Conservation (phyloP, 2,888 invertebrate species). For the Fabriciana adippe region DNA sequence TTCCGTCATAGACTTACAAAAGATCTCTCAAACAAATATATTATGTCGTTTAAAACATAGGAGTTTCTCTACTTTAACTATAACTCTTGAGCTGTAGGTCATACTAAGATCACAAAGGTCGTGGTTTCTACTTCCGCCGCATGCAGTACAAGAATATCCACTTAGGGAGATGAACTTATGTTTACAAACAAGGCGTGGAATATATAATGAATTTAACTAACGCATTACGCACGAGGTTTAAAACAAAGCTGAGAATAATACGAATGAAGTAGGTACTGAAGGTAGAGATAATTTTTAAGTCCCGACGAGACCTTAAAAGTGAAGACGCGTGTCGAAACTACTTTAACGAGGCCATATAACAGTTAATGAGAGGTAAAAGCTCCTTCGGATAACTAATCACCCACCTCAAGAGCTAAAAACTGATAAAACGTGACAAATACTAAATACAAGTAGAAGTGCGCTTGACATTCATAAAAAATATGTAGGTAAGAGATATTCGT, state of each 20-base stretch:
- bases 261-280: neutral
- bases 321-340: conserved; percentile 59
- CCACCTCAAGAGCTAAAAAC: conserved; percentile 45
- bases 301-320: conserved; percentile 38
- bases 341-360: conserved; percentile 68
- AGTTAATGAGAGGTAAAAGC: conserved; percentile 76
- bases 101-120: conserved; percentile 31
- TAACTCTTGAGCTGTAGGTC: conserved; percentile 26
- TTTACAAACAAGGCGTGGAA: conserved; percentile 20
- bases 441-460: conserved; percentile 38
- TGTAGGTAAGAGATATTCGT: conserved; percentile 30
- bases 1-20: neutral
- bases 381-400: conserved; percentile 62
- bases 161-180: conserved; percentile 24
- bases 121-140: conserved; percentile 32
- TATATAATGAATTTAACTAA: conserved; percentile 5
- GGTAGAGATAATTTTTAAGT: conserved; percentile 1
- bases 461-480: conserved; percentile 29
- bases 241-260: neutral
- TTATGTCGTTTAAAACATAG: conserved; percentile 24
- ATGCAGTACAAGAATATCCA: conserved; percentile 33
- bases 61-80: conserved; percentile 29
- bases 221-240: neutral
- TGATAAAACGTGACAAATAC: conserved; percentile 48
- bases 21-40: conserved; percentile 16